Evolutionary conservation across 1,140 invertebrate species (phyloP).

Genomic region (Drosophila simulans): DNA sequence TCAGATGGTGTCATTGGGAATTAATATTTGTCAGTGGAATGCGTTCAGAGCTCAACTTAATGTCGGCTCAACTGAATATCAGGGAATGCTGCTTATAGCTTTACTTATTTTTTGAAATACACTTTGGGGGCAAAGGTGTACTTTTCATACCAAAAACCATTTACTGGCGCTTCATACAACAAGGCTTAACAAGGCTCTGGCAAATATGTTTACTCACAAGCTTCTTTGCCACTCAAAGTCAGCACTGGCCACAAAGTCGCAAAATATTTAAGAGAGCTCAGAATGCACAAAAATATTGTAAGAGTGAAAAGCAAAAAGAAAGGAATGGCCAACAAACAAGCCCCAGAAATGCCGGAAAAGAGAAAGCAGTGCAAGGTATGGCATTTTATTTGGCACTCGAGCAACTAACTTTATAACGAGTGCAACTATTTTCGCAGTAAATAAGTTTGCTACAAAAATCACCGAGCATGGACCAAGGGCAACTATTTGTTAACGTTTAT

Average conservation of each 20-base stretch:
- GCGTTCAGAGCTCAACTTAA: not conserved
- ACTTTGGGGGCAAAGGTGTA: not conserved
- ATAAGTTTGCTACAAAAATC: slow-evolving; percentile 75
- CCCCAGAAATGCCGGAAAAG: slow-evolving; percentile 33
- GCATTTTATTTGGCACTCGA: slow-evolving; percentile 60
- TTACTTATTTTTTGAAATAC: not conserved
- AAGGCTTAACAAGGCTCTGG: not conserved
- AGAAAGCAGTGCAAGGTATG: slow-evolving; percentile 37
- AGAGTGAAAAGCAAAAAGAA: slow-evolving; percentile 6
- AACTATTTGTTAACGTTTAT: slow-evolving; percentile 76
- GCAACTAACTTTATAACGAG: slow-evolving; percentile 52
- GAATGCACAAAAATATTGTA: slow-evolving; percentile 22
- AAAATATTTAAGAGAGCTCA: slow-evolving; percentile 41
- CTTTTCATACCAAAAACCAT: not conserved
- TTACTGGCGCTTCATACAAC: not conserved
- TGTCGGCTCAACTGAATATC: not conserved
- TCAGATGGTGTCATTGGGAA: not conserved
- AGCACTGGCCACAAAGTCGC: slow-evolving; percentile 46
- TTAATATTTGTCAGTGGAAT: not conserved
- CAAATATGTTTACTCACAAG: slow-evolving; percentile 30
- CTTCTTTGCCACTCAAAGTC: slow-evolving; percentile 31
- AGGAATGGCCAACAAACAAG: slow-evolving; percentile 1
- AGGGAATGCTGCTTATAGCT: not conserved
- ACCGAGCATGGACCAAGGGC: slow-evolving; percentile 45
- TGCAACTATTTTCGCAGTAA: slow-evolving; percentile 71